These are phyloP conservation scores for Dolichallabes microphthalmus DNA, from an alignment of 2,113 vertebrate genomes.

Conservation along the genomic window DNA sequence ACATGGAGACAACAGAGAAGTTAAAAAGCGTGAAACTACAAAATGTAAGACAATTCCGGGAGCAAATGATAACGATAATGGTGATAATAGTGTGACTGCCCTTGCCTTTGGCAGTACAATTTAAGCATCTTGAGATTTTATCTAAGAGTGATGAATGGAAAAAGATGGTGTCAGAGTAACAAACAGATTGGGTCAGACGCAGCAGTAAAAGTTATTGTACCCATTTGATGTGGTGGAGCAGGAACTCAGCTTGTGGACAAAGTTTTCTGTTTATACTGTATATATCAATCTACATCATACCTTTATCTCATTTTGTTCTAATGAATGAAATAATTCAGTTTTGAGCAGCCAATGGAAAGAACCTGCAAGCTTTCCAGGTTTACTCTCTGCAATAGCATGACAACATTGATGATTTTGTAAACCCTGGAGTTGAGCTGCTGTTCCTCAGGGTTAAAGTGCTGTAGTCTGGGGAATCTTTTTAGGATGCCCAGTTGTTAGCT, in stretches of 20 bases:
- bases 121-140: neutral
- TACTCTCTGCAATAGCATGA: neutral
- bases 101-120: neutral
- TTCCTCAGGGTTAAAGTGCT: neutral
- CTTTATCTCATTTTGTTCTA: neutral
- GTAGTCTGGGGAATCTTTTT: neutral
- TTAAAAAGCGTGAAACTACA: neutral
- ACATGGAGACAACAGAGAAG: neutral
- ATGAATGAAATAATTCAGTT: neutral
- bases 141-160: neutral
- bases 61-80: neutral
- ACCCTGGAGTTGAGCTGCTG: too few relatives aligned
- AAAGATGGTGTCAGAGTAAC: neutral
- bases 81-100: neutral
- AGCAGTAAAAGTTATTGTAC: neutral
- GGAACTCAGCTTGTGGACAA: neutral
- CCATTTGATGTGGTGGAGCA: neutral
- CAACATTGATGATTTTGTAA: neutral
- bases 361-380: neutral
- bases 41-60: neutral
- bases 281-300: neutral
- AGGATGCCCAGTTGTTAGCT: neutral
- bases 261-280: neutral
- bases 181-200: neutral
- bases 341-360: neutral